Percentiles rank a stretch among this genome's conserved stretches.
phyloP scores from a whole-genome alignment of 1,140 invertebrate genomes.

The Phenacoccus solenopsis region DNA sequence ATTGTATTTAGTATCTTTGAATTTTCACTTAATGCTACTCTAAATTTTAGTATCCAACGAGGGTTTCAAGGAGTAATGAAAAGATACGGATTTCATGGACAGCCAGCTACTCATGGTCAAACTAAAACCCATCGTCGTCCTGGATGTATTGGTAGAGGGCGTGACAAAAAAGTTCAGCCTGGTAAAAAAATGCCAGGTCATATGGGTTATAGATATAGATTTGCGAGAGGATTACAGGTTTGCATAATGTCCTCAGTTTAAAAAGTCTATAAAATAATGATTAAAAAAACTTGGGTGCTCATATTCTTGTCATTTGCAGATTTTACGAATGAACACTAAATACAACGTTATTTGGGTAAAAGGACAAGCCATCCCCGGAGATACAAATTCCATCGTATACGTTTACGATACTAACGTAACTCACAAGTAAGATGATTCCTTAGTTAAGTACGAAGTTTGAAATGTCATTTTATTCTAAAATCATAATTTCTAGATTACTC shows the following conservation, averaged over 20 bases:
- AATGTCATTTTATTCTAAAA: too few species aligned
- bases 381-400: slow-evolving; percentile 61
- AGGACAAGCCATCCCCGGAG: slow-evolving; percentile 68
- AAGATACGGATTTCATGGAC: slow-evolving; percentile 88
- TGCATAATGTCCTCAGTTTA: too few species aligned
- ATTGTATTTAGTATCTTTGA: background rate
- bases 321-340: slow-evolving; percentile 84
- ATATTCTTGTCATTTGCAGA: slow-evolving; percentile 34
- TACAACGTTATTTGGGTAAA: slow-evolving; percentile 83
- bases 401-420: slow-evolving; percentile 56
- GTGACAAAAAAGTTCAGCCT: slow-evolving; percentile 77
- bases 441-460: too few species aligned
- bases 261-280: too few species aligned
- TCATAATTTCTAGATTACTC: background rate
- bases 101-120: slow-evolving; percentile 78
- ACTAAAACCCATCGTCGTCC: slow-evolving; percentile 90
- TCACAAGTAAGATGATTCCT: background rate
- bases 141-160: slow-evolving; percentile 78
- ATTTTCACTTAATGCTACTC: background rate
- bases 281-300: too few species aligned
- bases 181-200: slow-evolving; percentile 95
- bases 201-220: slow-evolving; percentile 72
- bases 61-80: slow-evolving; percentile 99
- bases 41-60: slow-evolving; percentile 56
- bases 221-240: slow-evolving; percentile 57